Conservation (phyloP, 2,888 invertebrate genomes). For the Geotrupes spiniger region DNA sequence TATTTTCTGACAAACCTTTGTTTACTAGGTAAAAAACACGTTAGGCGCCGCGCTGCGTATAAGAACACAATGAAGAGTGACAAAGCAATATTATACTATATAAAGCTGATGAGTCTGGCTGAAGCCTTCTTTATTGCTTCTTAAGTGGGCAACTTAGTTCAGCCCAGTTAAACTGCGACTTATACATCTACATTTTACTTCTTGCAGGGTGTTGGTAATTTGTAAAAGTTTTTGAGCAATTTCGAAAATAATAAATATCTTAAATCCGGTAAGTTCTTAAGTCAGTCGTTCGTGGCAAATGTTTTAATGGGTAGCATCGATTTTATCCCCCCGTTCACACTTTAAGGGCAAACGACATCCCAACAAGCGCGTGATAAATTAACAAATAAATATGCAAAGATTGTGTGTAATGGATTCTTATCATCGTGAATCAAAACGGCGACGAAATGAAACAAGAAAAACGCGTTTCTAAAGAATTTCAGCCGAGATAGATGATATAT, state of each 20-base stretch:
- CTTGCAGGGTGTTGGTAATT: not conserved
- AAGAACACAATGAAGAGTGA: conserved; percentile 19
- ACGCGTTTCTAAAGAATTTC: no score
- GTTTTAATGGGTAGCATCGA: conserved; percentile 24
- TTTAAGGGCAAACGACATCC: not conserved
- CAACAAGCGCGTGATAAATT: conserved; percentile 40
- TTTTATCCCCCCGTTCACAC: conserved; percentile 5
- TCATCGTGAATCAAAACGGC: conserved; percentile 5
- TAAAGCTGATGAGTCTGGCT: conserved; percentile 19
- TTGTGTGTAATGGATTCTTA: conserved; percentile 19
- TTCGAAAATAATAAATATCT: conserved; percentile 20
- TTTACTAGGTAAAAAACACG: conserved; percentile 8
- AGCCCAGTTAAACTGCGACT: conserved; percentile 14
- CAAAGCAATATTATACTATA: conserved; percentile 21
- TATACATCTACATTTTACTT: conserved; percentile 2
- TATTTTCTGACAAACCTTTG: conserved; percentile 21
- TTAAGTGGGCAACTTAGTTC: conserved; percentile 20
- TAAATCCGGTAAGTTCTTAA: conserved; percentile 16
- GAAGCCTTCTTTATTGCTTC: conserved; percentile 16
- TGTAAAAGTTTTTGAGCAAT: conserved; percentile 11
- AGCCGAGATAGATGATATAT: no score
- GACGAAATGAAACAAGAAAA: conserved; percentile 15
- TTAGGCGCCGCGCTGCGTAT: conserved; percentile 13
- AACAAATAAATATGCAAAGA: conserved; percentile 43
- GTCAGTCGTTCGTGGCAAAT: conserved; percentile 24